Evolutionary conservation across 53 echinoderm and acorn worm genomes (phyloP), one percentile per base, ranked within the genome.

Genomic region (Temnopleurus reevesii): DNA sequence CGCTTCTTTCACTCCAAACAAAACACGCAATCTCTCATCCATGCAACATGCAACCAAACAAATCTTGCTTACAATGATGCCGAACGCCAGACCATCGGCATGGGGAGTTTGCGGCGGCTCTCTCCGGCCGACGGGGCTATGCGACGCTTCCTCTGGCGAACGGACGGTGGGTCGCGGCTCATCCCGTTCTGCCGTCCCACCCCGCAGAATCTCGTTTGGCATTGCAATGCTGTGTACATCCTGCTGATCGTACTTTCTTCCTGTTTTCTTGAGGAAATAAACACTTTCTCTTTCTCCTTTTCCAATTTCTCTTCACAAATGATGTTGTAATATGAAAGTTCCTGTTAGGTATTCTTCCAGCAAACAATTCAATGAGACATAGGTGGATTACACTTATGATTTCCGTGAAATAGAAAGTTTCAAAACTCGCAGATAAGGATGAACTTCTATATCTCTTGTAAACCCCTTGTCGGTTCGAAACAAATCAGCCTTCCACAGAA

Each of bases 71-170:
- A 87, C 88, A 87, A 87, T 53, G 85, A 85, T 23, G 85, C 85
- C 2, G 88, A 87, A 1, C 88, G 65, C 88, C 88, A 87, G 65
- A 87, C 66, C 88, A 87, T 71, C 1, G 88, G 88, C 88, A 87
- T 87, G 71, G 88, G 88, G 9, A 87, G 88, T 71, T 87, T 87
- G 35, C 88, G 71, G 71, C 88, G 65, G 27, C 66, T 66, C 88
- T 87, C 88, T 34, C 88, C 88, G 38, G 88, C 88, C 31, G 88
- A 66, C 44, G 88, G 88, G 51, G 88, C 88, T 46, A 87, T 87
- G 34, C 88, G 88, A 7, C 88, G 65, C 71, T 87, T 87, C 88
- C 88, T 87, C 88, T 87, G 88, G 10, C 88, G 65, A 8, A 87
- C 71, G 1, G 71, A 71, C n/a, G 46, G 21, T 9, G 47, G 53